Base-by-base conservation (phyloP, 2,797 vertebrate genomes). In the Hypotaenidia okinawae region DNA sequence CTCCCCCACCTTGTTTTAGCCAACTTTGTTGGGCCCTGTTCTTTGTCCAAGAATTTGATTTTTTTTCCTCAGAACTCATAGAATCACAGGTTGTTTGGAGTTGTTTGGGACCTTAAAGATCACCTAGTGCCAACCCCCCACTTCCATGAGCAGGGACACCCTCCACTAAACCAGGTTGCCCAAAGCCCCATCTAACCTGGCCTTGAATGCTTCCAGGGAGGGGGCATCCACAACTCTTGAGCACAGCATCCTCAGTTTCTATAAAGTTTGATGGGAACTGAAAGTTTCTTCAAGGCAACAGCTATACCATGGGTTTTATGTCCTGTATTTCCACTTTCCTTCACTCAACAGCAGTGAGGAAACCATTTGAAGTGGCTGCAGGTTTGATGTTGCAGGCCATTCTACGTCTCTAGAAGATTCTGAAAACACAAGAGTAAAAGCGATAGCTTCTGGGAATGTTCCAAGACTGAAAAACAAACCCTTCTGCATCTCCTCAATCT, bases 401-500 rank as follows among this genome's bases (percentile, higher is more conserved):
- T 62, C 3, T 9, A 27, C 37, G 30, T 59, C 74, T 87, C 86
- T 52, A 63, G 86, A 94, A 94, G 30, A 19, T 91, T 93, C 82
- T 78, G 73, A 93, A 94, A 92, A 47, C 55, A 57, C 21, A 73
- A 49, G 35, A 78, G 35, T 78, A 91, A 95, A 88, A 43, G 70
- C 17, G 52, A 84, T 58, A 45, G 17, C 52, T 93, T 69, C 83
- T 93, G 94, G 79, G 73, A 21, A 7, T 41, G 16, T 83, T 95
- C 92, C 87, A 94, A 88, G 76, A 24, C 21, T 78, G 73, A 84
- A 91, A 88, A 74, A 67, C 66, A n/a, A 1, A 9, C n/a, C 58
- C 73, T 90, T 93, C 87, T 88, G 89, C 62, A 59, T 87, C 82
- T 94, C 69, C 37, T 96, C 78, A 92, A 4, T 90, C 79, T 93